Evolutionary conservation across 1,140 invertebrate species (phyloP).

Genomic region (Penaeus japonicus): DNA sequence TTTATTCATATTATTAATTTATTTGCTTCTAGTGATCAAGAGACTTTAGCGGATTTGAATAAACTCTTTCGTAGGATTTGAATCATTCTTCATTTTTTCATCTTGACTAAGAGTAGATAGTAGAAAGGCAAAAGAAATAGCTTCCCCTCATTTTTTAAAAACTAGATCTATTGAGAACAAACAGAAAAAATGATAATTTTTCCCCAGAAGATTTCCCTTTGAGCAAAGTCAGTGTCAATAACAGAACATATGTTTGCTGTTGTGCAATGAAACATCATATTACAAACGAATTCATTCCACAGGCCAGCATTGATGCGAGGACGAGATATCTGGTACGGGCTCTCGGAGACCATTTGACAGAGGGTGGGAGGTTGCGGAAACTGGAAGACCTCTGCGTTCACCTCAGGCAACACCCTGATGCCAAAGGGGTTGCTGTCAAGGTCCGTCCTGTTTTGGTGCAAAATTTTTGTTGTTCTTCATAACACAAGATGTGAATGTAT

Average conservation of each 20-base stretch:
- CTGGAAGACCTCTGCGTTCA: conserved; percentile 76
- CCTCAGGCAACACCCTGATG: conserved; percentile 76
- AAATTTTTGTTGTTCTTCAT: neutral
- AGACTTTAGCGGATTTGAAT: no score
- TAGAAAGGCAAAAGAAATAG: no score
- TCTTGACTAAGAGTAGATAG: no score
- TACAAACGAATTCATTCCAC: neutral
- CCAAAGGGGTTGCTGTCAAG: conserved; percentile 74
- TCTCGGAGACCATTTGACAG: conserved; percentile 70
- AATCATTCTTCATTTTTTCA: no score
- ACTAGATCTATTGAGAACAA: no score
- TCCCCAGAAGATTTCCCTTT: no score
- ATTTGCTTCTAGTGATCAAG: no score
- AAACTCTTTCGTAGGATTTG: no score
- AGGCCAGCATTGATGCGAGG: conserved; percentile 68
- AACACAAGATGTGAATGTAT: neutral
- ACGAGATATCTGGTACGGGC: conserved; percentile 75
- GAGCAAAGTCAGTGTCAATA: neutral
- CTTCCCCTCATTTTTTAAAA: no score
- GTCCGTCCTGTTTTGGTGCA: conserved; percentile 63
- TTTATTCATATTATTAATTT: no score
- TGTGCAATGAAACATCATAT: neutral
- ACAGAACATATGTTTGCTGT: neutral
- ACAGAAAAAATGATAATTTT: no score
- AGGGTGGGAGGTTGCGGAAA: conserved; percentile 69